Conservation (phyloP, 2,888 invertebrate species). For the Epirrhoe alternata region DNA sequence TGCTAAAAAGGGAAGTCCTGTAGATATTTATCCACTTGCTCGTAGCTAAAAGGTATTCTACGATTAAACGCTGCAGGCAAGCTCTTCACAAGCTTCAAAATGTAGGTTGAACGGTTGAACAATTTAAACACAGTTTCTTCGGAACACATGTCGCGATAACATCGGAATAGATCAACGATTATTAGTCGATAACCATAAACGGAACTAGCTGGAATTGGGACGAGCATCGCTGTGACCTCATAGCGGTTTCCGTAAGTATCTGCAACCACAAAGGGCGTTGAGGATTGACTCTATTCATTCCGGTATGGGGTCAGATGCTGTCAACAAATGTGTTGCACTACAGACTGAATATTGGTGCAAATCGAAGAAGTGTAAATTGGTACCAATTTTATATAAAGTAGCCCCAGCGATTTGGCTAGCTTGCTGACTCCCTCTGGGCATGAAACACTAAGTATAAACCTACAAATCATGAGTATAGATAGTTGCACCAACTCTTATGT, state of each 20-base stretch:
- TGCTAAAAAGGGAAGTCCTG: no score
- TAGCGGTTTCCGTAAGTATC: slow-evolving; percentile 55
- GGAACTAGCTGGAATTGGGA: slow-evolving; percentile 61
- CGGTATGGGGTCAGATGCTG: slow-evolving; percentile 49
- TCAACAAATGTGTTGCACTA: slow-evolving; percentile 27
- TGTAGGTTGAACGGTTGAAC: slow-evolving; percentile 14
- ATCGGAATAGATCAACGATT: slow-evolving; percentile 27
- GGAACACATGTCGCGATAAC: slow-evolving; percentile 14
- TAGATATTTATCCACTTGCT: no score
- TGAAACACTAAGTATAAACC: no score
- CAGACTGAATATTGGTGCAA: background rate
- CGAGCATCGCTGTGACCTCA: slow-evolving; percentile 55
- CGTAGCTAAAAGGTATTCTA: no score
- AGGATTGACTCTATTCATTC: slow-evolving; percentile 47
- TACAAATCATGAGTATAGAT: no score
- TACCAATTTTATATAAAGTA: no score
- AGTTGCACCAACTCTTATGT: no score
- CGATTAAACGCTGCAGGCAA: no score
- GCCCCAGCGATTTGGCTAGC: no score
- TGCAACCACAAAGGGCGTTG: slow-evolving; percentile 57
- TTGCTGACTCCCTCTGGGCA: no score
- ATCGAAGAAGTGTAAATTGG: no score
- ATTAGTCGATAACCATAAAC: slow-evolving; percentile 45
- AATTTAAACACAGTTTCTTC: background rate
- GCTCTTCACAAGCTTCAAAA: background rate